Conservation (phyloP, 2,113 vertebrate genomes). For the Drymodes brunneopygia region DNA sequence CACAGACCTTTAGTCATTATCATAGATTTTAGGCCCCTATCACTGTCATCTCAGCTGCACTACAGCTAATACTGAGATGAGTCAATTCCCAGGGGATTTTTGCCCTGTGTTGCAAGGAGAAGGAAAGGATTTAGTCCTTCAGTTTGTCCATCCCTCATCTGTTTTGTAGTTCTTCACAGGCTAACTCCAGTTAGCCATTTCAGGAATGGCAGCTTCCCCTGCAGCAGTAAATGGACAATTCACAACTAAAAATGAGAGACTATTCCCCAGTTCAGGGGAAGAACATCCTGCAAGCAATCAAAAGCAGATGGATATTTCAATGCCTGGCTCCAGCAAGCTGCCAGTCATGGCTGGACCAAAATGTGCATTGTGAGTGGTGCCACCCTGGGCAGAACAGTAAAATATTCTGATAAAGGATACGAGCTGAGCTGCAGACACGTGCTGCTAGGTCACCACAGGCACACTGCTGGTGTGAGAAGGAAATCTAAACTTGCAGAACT, state of each 20-base stretch:
- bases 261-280: neutral
- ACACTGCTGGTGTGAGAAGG: neutral
- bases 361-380: neutral
- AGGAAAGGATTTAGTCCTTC: neutral
- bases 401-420: neutral
- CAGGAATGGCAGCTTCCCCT: neutral
- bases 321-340: neutral
- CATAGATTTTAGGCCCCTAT: neutral
- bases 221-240: neutral
- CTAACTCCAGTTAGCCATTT: neutral
- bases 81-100: neutral
- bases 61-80: neutral
- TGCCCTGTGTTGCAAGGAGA: neutral
- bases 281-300: neutral
- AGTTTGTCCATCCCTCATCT: neutral
- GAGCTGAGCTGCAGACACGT: neutral
- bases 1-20: neutral
- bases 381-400: fast-evolving
- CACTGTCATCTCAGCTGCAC: neutral
- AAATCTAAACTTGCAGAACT: neutral
- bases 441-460: neutral
- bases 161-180: neutral
- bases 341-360: neutral
- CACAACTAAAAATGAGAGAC: neutral
- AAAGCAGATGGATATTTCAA: neutral